These are phyloP conservation scores for Condylura cristata DNA, from an alignment of 2,113 vertebrate genomes.

Conservation along the genomic window DNA sequence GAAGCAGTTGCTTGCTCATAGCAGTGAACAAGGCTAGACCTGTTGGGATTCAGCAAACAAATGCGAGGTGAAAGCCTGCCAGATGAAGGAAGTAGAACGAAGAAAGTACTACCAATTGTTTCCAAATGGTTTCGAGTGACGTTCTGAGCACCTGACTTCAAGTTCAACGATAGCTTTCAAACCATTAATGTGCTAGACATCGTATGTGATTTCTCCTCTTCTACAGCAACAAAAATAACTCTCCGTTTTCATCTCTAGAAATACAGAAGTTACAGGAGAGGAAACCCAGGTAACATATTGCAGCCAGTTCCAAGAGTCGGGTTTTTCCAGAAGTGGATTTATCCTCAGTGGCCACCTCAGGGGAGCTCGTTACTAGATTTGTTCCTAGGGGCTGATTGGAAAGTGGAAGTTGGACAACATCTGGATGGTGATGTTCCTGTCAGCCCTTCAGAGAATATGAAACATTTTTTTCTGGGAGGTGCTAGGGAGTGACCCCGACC, in stretches of 20 bases:
- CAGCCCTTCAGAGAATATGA: background rate
- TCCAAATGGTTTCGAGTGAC: background rate
- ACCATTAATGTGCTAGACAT: slow-evolving; percentile 37
- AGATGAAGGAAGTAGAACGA: background rate
- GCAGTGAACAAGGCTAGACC: background rate
- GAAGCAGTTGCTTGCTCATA: background rate
- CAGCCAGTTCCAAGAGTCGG: background rate
- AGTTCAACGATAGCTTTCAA: slow-evolving; percentile 50
- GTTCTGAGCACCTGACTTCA: background rate
- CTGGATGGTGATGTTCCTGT: background rate
- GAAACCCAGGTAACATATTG: slow-evolving; percentile 32
- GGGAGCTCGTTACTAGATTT: background rate
- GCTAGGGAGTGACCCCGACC: background rate
- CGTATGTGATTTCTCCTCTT: slow-evolving; percentile 63
- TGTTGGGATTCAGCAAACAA: background rate
- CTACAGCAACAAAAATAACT: slow-evolving; percentile 73
- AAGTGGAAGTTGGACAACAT: background rate
- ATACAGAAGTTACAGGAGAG: background rate
- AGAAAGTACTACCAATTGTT: background rate
- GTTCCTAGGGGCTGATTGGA: background rate
- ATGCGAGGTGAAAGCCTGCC: background rate
- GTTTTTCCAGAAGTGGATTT: background rate
- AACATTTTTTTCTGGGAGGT: background rate
- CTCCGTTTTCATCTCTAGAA: slow-evolving; percentile 33
- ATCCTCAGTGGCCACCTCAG: background rate